A percentile compares a stretch with the other conserved stretches of the same genome.
These are phyloP conservation scores for Lordiphosa stackelbergi DNA, from an alignment of 1,140 invertebrate species.

Conservation along the genomic window DNA sequence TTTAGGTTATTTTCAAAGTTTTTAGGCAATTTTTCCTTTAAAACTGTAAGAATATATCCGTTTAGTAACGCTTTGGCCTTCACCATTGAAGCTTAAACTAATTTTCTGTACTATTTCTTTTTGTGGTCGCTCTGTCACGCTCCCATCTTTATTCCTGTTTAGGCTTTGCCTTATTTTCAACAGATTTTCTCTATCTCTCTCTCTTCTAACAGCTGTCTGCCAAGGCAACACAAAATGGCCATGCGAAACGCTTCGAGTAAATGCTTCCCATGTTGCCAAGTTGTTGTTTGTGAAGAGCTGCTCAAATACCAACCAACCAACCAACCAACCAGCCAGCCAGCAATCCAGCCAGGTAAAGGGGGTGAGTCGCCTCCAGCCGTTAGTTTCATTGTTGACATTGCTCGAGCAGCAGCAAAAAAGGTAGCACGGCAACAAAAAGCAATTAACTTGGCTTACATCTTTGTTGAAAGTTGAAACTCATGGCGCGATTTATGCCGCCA, in stretches of 20 bases:
- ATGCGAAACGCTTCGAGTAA: conserved; percentile 58
- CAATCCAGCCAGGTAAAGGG: conserved; percentile 13
- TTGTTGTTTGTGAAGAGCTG: conserved; percentile 70
- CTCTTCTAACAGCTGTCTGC: conserved; percentile 13
- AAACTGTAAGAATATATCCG: too few relatives aligned
- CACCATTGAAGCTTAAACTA: too few relatives aligned
- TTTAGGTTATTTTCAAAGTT: too few relatives aligned
- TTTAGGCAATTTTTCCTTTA: too few relatives aligned
- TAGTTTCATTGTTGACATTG: conserved; percentile 74
- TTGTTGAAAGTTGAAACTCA: conserved; percentile 71
- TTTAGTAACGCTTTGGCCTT: too few relatives aligned
- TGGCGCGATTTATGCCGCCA: conserved; percentile 70
- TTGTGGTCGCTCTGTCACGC: not conserved
- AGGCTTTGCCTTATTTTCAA: conserved; percentile 42
- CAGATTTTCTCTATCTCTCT: conserved; percentile 9
- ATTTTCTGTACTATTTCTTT: too few relatives aligned
- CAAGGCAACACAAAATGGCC: conserved; percentile 63
- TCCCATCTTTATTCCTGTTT: conserved; percentile 32
- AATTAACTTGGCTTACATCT: conserved; percentile 70
- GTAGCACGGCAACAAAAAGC: conserved; percentile 57
- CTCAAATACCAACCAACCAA: conserved; percentile 60
- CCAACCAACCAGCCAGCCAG: conserved; percentile 26
- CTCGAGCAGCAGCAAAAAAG: conserved; percentile 28
- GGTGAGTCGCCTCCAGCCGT: conserved; percentile 29
- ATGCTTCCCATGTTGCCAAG: conserved; percentile 60